Percentiles rank a stretch among this genome's conserved stretches.
phyloP scores from a whole-genome alignment of 2,888 invertebrate genomes.

The Hoplodrina ambigua region DNA sequence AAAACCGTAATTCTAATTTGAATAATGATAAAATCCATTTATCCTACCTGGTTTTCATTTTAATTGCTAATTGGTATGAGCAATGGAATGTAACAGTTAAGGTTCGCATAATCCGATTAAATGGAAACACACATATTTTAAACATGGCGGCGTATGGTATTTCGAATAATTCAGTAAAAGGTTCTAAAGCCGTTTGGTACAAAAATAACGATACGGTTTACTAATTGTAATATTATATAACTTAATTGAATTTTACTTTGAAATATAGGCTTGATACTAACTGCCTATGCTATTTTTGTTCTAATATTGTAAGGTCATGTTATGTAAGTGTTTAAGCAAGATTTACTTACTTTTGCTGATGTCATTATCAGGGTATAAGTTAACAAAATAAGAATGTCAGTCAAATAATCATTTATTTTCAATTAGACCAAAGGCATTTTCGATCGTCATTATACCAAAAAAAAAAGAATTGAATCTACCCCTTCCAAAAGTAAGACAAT shows the following conservation, averaged over 20 bases:
- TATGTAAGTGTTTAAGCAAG: neutral
- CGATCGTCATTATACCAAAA: no score
- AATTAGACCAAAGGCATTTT: no score
- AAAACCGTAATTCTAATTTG: constrained; percentile 26
- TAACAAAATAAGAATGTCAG: neutral
- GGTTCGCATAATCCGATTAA: constrained; percentile 49
- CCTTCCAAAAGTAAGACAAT: no score
- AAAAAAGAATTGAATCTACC: no score
- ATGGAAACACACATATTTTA: constrained; percentile 35
- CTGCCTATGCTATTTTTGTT: neutral
- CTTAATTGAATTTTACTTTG: constrained; percentile 1
- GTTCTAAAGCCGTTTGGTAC: constrained; percentile 12
- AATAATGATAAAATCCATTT: constrained; percentile 24
- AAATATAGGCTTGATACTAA: neutral
- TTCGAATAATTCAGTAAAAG: constrained; percentile 19
- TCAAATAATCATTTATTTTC: no score
- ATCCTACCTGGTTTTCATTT: constrained; percentile 17
- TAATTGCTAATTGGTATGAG: constrained; percentile 30
- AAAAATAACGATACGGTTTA: constrained; percentile 18
- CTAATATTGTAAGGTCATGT: neutral
- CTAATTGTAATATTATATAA: constrained; percentile 9
- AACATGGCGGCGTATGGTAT: constrained; percentile 19
- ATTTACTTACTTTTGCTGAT: neutral
- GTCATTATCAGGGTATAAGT: neutral
- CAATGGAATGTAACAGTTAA: constrained; percentile 25